Evolutionary conservation across 2,797 vertebrate species (phyloP).

Genomic region (Cephalopachus bancanus): DNA sequence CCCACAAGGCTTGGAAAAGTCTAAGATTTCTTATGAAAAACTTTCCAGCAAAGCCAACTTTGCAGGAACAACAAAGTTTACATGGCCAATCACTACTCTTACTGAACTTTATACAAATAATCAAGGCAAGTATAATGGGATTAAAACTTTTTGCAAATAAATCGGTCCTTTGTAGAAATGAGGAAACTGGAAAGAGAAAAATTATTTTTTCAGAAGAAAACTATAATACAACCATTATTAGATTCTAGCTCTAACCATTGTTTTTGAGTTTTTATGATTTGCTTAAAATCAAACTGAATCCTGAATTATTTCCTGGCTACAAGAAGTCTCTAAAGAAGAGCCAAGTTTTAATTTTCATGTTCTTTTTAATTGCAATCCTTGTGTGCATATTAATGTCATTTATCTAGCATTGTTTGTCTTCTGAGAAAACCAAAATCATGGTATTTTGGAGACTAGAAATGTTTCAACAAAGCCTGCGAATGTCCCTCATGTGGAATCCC

Average conservation of each 20-base stretch:
- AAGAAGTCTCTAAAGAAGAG: not conserved
- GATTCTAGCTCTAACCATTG: not conserved
- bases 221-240: not conserved
- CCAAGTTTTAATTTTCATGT: not conserved
- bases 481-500: not conserved
- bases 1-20: not conserved
- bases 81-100: not conserved
- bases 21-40: not conserved
- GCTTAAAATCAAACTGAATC: not conserved
- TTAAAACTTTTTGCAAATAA: not conserved
- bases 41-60: not conserved
- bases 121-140: not conserved
- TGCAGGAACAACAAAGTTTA: not conserved
- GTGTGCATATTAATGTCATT: not conserved
- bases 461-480: not conserved
- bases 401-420: not conserved
- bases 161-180: not conserved
- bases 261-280: not conserved
- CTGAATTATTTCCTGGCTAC: not conserved
- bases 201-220: not conserved
- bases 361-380: not conserved
- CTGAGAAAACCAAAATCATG: not conserved
- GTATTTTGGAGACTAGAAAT: not conserved
- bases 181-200: not conserved
- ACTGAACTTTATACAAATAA: not conserved